A percentile compares a stretch with the other conserved stretches of the same genome.
Conservation (phyloP, 1,140 invertebrate species). For the Dendroctonus valens region DNA sequence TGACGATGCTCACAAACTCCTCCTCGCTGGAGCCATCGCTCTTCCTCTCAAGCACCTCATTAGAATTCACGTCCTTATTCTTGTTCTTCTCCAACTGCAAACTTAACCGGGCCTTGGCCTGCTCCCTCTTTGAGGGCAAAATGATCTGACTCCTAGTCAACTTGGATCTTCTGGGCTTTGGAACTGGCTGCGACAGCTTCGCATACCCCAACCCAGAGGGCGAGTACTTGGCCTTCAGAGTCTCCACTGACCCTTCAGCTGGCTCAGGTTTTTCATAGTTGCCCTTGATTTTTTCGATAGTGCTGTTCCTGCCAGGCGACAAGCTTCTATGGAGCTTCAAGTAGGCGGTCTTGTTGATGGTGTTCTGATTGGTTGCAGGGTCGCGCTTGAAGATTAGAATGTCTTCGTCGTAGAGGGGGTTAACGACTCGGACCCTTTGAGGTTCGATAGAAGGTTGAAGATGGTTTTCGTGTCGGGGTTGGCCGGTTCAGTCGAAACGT, state of each 20-base stretch:
- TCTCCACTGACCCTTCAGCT: conserved; percentile 20
- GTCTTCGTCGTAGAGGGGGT: conserved; percentile 26
- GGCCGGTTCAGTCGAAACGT: neutral
- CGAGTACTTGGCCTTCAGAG: conserved; percentile 39
- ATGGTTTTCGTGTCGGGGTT: conserved; percentile 21
- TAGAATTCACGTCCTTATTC: conserved; percentile 39
- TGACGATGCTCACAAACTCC: conserved; percentile 36
- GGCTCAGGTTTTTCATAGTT: conserved; percentile 34
- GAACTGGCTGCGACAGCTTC: conserved; percentile 5
- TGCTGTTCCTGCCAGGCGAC: conserved; percentile 28
- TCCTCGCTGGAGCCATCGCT: conserved; percentile 28
- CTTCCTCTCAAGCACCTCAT: conserved; percentile 23
- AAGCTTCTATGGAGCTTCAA: conserved; percentile 39
- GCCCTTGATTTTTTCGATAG: conserved; percentile 37
- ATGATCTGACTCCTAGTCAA: conserved; percentile 32
- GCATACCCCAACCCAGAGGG: conserved; percentile 36
- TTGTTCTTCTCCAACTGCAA: conserved; percentile 26
- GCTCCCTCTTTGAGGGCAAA: conserved; percentile 13
- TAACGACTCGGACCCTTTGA: conserved; percentile 4
- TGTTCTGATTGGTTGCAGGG: conserved; percentile 20
- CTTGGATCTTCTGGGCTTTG: conserved; percentile 19
- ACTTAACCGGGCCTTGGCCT: conserved; percentile 5
- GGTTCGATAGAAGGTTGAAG: conserved; percentile 20
- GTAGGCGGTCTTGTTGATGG: conserved; percentile 40
- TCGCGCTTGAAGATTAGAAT: conserved; percentile 33